phyloP scores from a whole-genome alignment of 2,797 vertebrate genomes.

The Mormyrops boulengeri region DNA sequence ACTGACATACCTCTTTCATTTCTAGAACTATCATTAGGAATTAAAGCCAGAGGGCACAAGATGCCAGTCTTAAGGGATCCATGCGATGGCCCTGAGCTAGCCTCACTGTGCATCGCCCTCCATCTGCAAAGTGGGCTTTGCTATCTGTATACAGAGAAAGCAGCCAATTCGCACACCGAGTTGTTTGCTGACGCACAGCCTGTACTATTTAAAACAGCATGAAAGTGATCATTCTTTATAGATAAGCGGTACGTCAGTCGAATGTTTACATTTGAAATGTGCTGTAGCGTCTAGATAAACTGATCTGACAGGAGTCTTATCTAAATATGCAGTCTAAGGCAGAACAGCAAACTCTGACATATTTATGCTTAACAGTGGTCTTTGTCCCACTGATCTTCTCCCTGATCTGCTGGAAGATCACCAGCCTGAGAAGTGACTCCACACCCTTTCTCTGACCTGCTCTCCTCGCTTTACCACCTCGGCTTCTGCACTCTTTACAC shows the following conservation, averaged over 20 bases:
- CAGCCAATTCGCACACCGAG: neutral
- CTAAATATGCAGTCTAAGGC: neutral
- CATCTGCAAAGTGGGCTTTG: neutral
- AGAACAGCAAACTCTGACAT: neutral
- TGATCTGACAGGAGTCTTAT: neutral
- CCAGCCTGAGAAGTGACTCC: neutral
- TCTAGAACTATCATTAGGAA: conserved; percentile 14
- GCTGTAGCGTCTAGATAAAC: neutral
- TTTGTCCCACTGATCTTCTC: neutral
- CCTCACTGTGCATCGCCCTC: neutral
- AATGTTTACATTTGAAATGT: neutral
- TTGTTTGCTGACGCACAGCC: neutral
- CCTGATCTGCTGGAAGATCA: neutral
- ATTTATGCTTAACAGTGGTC: neutral
- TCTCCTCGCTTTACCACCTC: neutral
- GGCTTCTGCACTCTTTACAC: neutral
- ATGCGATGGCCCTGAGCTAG: neutral
- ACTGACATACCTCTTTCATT: conserved; percentile 2
- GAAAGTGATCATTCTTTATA: neutral
- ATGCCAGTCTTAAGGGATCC: conserved; percentile 9
- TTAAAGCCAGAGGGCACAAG: neutral
- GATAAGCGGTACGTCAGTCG: neutral
- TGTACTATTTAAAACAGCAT: neutral
- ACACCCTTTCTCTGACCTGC: neutral
- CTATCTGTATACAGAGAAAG: neutral